Conservation (phyloP, 2,888 invertebrate species). For the Marasmarcha lunaedactyla region DNA sequence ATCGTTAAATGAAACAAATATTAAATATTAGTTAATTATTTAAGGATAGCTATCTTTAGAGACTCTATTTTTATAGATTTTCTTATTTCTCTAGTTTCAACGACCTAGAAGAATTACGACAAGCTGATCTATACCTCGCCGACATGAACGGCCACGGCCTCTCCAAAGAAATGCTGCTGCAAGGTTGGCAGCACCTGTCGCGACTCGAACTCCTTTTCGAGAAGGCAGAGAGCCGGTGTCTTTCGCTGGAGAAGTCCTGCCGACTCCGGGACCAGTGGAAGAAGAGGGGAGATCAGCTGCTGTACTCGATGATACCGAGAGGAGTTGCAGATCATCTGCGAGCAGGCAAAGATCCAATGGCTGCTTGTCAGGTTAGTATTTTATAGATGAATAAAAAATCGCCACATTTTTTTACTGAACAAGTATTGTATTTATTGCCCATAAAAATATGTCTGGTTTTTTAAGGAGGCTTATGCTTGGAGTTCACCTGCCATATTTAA, state of each 20-base stretch:
- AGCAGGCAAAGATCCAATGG: constrained; percentile 79
- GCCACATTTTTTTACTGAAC: background rate
- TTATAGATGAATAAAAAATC: background rate
- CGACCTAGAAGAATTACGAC: constrained; percentile 84
- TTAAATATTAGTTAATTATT: no score
- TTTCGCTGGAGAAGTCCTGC: constrained; percentile 82
- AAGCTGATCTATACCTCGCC: constrained; percentile 82
- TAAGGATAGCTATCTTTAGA: no score
- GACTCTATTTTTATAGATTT: no score
- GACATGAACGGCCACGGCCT: constrained; percentile 89
- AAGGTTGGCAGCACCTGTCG: constrained; percentile 88
- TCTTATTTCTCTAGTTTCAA: constrained; percentile 76
- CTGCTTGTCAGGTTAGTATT: constrained; percentile 78
- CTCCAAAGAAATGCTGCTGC: constrained; percentile 84
- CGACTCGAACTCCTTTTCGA: constrained; percentile 85
- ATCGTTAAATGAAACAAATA: background rate
- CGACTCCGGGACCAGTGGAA: constrained; percentile 87
- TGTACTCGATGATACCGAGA: constrained; percentile 94
- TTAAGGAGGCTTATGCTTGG: no score
- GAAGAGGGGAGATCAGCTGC: constrained; percentile 83
- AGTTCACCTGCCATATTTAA: no score
- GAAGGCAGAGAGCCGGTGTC: constrained; percentile 82
- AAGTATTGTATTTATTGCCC: no score
- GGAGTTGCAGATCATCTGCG: constrained; percentile 85
- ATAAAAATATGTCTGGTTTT: no score